Base-by-base conservation (phyloP, 1,140 invertebrate species). In the Pteromalus puparum region DNA sequence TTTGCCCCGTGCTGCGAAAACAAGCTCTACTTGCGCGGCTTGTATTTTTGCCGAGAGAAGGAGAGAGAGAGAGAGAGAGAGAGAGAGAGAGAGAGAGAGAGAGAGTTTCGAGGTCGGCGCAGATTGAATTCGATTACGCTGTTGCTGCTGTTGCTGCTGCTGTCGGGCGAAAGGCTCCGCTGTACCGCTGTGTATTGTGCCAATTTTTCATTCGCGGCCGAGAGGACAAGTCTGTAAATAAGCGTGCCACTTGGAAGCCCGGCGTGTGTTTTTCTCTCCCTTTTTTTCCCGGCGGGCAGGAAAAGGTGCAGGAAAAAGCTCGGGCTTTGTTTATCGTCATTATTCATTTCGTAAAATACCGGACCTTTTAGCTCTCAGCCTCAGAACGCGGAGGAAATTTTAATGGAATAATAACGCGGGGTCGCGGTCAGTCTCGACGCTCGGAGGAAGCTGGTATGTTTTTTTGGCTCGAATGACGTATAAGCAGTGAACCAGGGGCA, bases 111-210 rank as follows among this genome's bases (percentile, higher is more conserved):
- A 46, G 46, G 75, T 30, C 34, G 34, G 21, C 15, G 30, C 21
- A 28, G 67, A 79, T 70, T 80, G 65, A 80, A 80, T 80, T 80
- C 38, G 7, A 80, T 68, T 34, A n/a, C n/a, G 13, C 9, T 6
- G 24, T 3, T 48, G 9, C 12, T 53, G 21, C 1, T 48, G 9
- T 3, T 53, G 21, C 1, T 46, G 30, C 21, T 24, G 34, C 5
- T 5, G 30, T 5, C 30, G 73, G 10, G 4, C 28, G 28, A 30
- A 53, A 53, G 24, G 18, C 38, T 42, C 38, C 38, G 38, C 38
- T 42, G 5, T 34, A 0, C 38, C 10, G 61, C 26, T 12, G 68
- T 12, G 68, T 70, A n/a, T 30, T 28, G 68, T 30, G 34, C 28
- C 30, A 67, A 67, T 79, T 67, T 79, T 67, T 67, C 30, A 67